Evolutionary conservation across 2,888 invertebrate genomes (phyloP).

Genomic region (Eupelmus urozonus): DNA sequence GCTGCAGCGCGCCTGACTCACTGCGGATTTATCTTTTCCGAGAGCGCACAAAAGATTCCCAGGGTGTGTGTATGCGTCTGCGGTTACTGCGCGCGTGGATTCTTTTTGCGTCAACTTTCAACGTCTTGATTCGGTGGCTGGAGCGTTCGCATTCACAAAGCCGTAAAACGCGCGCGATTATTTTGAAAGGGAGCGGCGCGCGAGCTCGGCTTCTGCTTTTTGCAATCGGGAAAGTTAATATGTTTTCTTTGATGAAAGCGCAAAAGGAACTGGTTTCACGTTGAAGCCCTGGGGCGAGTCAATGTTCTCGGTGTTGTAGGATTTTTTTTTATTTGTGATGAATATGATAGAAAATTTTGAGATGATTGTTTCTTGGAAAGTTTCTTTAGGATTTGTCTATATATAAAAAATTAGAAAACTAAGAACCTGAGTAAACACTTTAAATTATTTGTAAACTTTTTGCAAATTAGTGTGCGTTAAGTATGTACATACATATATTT

Average conservation of each 20-base stretch:
- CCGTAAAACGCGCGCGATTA: background rate
- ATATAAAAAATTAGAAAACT: too few species aligned
- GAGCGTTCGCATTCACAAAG: background rate
- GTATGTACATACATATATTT: too few species aligned
- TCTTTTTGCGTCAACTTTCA: constrained; percentile 1
- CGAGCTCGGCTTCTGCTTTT: background rate
- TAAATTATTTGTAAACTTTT: too few species aligned
- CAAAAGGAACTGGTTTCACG: background rate
- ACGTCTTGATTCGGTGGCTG: background rate
- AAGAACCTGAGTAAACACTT: too few species aligned
- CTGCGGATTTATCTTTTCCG: constrained; percentile 14
- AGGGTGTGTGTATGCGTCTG: background rate
- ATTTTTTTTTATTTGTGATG: too few species aligned
- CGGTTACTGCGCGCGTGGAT: background rate
- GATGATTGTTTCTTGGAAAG: too few species aligned
- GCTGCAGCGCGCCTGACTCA: background rate
- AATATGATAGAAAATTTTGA: too few species aligned
- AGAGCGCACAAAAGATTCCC: constrained; percentile 11
- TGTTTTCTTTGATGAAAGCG: background rate
- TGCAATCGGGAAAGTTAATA: background rate
- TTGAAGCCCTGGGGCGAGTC: too few species aligned
- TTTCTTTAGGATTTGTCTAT: too few species aligned
- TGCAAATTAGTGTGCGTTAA: too few species aligned
- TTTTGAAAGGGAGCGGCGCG: background rate
- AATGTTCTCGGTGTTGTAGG: too few species aligned